Evolutionary conservation across 1,140 invertebrate species (phyloP), one percentile per base, ranked within the genome.

Genomic region (Papilio xuthus): DNA sequence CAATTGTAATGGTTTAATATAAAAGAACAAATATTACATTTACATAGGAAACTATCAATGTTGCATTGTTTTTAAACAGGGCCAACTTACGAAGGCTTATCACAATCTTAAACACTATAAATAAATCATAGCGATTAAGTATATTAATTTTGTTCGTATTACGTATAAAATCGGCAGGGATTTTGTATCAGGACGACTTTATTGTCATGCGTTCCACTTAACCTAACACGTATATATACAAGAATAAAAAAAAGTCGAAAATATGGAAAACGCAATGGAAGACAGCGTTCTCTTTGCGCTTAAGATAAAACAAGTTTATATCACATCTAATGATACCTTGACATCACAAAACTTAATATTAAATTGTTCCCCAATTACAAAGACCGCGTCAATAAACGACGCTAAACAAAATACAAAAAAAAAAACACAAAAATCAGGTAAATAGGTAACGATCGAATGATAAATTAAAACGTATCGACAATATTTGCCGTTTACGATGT

Each of bases 291-390:
- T 87, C 87, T 67, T 83, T 86, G 82, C 89, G 79, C 87, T 82
- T 88, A 86, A n/a, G 85, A 86, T 86, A 88, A 78, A 86, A 92
- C 85, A 87, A 85, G 86, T 74, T 85, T 84, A 90, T 92, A 93
- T 93, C 91, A 93, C 91, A 92, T 85, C 86, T 90, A 90, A 91
- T 84, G 85, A 91, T 91, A 90, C 82, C 82, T 81, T 86, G 84
- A 91, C 90, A 93, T 93, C 92, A 94, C 92, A 90, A 90, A 90
- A 72, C 91, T 92, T 93, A 93, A 85, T 80, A 89, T 88, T 90
- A 90, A 89, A 88, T 94, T 92, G 89, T 92, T 92, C 91, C 91
- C 90, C 88, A 91, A 90, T 92, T 87, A 86, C 78, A 87, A 90
- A 85, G 26, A 88, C 84, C 82, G 86, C 85, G 88, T 85, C 85